These are phyloP conservation scores for Microcebus jonahi DNA, from an alignment of 2,113 vertebrate genomes.

Conservation along the genomic window DNA sequence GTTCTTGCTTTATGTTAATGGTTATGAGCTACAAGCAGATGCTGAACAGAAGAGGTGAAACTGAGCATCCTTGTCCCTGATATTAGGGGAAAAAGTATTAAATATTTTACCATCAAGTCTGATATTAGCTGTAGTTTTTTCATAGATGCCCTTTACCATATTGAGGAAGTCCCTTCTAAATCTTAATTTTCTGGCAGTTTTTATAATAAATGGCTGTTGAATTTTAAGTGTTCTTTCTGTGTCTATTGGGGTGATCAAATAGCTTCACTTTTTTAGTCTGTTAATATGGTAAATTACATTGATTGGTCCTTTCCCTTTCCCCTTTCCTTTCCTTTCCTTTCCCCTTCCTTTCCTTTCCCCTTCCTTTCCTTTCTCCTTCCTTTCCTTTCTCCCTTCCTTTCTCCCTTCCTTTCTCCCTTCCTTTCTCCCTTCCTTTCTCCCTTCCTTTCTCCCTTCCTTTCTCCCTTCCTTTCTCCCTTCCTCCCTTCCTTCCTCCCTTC, in stretches of 20 bases:
- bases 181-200: neutral
- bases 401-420: no score
- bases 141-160: neutral
- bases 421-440: no score
- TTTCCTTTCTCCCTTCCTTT: no score
- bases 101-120: neutral
- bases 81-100: neutral
- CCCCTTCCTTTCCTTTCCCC: no score
- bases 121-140: neutral
- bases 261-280: neutral
- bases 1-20: neutral
- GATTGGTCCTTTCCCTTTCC: neutral
- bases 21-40: neutral
- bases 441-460: no score
- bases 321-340: rapidly evolving
- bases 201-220: neutral
- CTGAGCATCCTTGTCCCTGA: neutral
- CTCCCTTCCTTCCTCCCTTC: no score
- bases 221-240: neutral
- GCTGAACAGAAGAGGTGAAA: neutral
- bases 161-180: neutral
- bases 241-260: neutral
- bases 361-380: no score
- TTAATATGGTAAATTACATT: neutral
- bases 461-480: no score